Conservation (phyloP, 2,113 vertebrate genomes). For the Meriones unguiculatus region DNA sequence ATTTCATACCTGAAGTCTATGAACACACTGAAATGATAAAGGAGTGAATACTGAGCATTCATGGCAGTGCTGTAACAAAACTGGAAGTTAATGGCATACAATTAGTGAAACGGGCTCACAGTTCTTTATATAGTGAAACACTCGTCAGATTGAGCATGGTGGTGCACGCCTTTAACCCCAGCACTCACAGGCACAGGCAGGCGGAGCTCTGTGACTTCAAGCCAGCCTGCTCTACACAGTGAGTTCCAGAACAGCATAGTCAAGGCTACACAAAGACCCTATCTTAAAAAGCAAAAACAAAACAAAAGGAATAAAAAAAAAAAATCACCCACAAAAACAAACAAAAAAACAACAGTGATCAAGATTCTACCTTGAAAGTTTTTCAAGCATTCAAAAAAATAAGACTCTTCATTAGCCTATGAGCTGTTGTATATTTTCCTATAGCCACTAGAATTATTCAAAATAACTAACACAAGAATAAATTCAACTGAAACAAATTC, state of each 20-base stretch:
- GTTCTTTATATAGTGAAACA: slow-evolving; percentile 13
- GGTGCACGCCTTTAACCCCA: background rate
- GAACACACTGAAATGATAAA: slow-evolving; percentile 28
- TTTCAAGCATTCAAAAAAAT: background rate
- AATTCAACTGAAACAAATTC: slow-evolving; percentile 15
- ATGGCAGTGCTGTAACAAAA: background rate
- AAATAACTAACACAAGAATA: background rate
- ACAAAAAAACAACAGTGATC: background rate
- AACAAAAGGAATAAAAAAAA: background rate
- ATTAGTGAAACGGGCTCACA: background rate
- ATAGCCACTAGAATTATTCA: background rate
- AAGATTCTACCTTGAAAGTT: background rate
- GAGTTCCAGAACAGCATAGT: background rate
- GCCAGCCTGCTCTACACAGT: background rate
- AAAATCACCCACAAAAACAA: background rate
- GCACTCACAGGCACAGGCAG: background rate
- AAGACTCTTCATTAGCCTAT: background rate
- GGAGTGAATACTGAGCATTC: background rate
- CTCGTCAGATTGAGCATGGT: background rate
- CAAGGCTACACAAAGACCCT: background rate
- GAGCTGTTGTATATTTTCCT: background rate
- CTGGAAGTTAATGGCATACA: slow-evolving; percentile 24
- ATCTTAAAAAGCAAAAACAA: background rate
- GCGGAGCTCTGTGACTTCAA: background rate
- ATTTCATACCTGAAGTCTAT: slow-evolving; percentile 44